Conservation (phyloP, 1,140 invertebrate genomes). For the Phortica variegata region DNA sequence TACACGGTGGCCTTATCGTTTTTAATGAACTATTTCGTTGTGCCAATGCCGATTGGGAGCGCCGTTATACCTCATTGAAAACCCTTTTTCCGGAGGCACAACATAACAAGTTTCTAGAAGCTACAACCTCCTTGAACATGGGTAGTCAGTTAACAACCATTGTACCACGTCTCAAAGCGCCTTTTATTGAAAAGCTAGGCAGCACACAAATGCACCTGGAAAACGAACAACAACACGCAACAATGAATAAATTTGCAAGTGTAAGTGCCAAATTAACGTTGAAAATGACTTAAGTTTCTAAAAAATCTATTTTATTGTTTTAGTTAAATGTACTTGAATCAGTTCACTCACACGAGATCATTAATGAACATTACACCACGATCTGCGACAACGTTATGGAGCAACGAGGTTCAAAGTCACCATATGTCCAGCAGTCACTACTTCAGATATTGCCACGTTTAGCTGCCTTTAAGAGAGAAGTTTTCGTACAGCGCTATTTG, state of each 20-base stretch:
- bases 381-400: slow-evolving; percentile 80
- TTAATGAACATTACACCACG: slow-evolving; percentile 80
- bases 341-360: slow-evolving; percentile 78
- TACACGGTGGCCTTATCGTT: slow-evolving; percentile 91
- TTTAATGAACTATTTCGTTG: slow-evolving; percentile 93
- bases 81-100: slow-evolving; percentile 50
- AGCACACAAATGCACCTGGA: slow-evolving; percentile 36
- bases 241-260: slow-evolving; percentile 33
- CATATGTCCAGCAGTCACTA: slow-evolving; percentile 84
- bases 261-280: slow-evolving; percentile 26
- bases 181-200: slow-evolving; percentile 50
- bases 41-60: slow-evolving; percentile 87
- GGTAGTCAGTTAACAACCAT: slow-evolving; percentile 43
- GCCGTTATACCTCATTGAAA: slow-evolving; percentile 73
- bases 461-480: slow-evolving; percentile 87
- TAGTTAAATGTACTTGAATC: slow-evolving; percentile 71
- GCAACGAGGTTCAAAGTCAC: slow-evolving; percentile 72
- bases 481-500: slow-evolving; percentile 78
- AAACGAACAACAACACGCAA: slow-evolving; percentile 33
- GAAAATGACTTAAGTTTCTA: neutral
- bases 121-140: slow-evolving; percentile 14
- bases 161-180: slow-evolving; percentile 55
- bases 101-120: slow-evolving; percentile 50
- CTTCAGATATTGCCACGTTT: slow-evolving; percentile 88
- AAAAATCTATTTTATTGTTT: slow-evolving; percentile 7